Percentiles rank a stretch among this genome's conserved stretches.
Conservation (phyloP, 1,140 invertebrate genomes). For the Drosophila kikkawai region DNA sequence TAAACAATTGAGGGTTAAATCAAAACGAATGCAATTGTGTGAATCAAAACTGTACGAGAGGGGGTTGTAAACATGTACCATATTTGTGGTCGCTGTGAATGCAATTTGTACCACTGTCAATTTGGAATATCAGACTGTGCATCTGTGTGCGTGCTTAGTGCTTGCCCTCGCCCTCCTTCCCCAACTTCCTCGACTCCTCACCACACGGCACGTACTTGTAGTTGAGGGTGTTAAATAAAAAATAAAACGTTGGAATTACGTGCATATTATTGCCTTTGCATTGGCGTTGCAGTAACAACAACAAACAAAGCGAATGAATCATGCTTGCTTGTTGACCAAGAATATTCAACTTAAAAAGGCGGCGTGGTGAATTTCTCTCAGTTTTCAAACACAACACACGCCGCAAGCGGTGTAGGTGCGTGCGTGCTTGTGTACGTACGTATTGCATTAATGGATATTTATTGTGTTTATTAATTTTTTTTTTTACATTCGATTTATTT, state of each 20-base stretch:
- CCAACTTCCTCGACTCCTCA: constrained; percentile 7
- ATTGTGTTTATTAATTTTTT: constrained; percentile 20
- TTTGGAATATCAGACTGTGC: constrained; percentile 31
- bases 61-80: neutral
- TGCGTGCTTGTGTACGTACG: neutral
- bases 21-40: neutral
- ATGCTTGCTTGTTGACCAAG: constrained; percentile 43
- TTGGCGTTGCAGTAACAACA: constrained; percentile 52
- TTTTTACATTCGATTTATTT: constrained; percentile 6
- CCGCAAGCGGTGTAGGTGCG: constrained; percentile 8
- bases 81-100: constrained; percentile 31
- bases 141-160: constrained; percentile 26
- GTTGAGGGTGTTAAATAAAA: constrained; percentile 69
- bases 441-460: constrained; percentile 45
- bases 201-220: constrained; percentile 27
- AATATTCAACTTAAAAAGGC: constrained; percentile 57
- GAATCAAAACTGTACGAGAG: constrained; percentile 9
- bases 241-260: constrained; percentile 50
- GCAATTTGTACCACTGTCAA: constrained; percentile 57
- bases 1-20: constrained; percentile 7
- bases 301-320: constrained; percentile 78
- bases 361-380: constrained; percentile 65
- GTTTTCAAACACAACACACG: constrained; percentile 47
- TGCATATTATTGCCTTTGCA: constrained; percentile 42
- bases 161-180: constrained; percentile 7